These are phyloP conservation scores for Montipora foliosa DNA, from an alignment of 64 coral and sea anemone species.

Conservation along the genomic window DNA sequence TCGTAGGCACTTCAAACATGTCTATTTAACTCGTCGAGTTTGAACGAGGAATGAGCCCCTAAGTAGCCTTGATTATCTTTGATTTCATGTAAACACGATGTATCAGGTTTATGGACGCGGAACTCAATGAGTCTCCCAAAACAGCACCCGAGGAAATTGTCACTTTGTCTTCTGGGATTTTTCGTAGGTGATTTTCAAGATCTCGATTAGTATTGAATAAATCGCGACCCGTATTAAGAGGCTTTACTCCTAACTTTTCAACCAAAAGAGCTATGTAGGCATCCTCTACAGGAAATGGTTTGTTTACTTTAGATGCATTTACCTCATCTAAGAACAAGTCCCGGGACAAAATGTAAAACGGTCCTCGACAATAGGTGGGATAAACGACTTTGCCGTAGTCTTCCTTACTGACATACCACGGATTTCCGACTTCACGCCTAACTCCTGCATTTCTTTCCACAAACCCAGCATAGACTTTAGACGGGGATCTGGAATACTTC, in stretches of 20 bases:
- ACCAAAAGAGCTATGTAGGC: conserved; percentile 37
- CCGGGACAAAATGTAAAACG: conserved; percentile 46
- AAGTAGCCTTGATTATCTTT: too few relatives aligned
- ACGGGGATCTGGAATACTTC: background rate
- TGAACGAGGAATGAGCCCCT: too few relatives aligned
- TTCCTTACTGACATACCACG: conserved; percentile 26
- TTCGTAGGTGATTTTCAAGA: background rate
- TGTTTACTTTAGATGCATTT: conserved; percentile 1
- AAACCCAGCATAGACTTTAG: conserved; percentile 24
- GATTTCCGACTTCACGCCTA: background rate
- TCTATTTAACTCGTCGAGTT: too few relatives aligned
- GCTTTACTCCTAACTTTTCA: background rate
- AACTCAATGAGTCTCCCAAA: conserved; percentile 1
- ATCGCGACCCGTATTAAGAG: background rate
- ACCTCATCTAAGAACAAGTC: conserved; percentile 15
- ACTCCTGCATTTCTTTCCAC: background rate
- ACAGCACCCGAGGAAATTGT: background rate
- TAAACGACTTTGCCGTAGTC: background rate
- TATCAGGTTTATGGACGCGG: background rate
- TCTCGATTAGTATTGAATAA: background rate
- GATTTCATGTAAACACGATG: background rate
- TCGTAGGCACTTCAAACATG: too few relatives aligned
- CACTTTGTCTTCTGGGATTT: background rate
- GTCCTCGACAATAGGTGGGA: conserved; percentile 25
- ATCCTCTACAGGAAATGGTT: conserved; percentile 40